These are phyloP conservation scores for Xestia sexstrigata DNA, from an alignment of 2,888 invertebrate genomes.

Conservation along the genomic window DNA sequence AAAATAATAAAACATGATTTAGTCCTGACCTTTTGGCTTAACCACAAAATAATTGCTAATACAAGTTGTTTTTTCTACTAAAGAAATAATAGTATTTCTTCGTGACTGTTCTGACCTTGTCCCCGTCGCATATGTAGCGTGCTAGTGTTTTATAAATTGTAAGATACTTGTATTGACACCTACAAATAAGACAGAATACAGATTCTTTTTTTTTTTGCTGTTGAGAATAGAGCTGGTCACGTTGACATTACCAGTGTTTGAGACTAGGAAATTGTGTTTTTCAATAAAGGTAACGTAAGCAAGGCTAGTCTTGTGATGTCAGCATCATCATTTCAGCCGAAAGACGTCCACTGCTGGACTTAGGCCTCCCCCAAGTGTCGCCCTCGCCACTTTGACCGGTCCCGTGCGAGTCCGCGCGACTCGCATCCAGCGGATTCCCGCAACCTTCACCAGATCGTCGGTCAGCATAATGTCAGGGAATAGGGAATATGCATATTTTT, in stretches of 20 bases:
- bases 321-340: too few relatives aligned
- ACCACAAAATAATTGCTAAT: slow-evolving; percentile 48
- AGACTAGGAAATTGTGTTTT: neutral
- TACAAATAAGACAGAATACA: slow-evolving; percentile 23
- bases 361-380: too few relatives aligned
- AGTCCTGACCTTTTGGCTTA: slow-evolving; percentile 50
- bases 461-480: too few relatives aligned
- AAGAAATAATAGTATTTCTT: slow-evolving; percentile 46
- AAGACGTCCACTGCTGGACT: too few relatives aligned
- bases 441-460: too few relatives aligned
- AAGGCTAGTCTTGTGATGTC: too few relatives aligned
- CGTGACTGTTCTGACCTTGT: slow-evolving; percentile 80
- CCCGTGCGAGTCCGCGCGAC: too few relatives aligned
- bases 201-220: slow-evolving; percentile 18
- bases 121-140: slow-evolving; percentile 68
- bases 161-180: slow-evolving; percentile 69
- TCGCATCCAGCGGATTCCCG: too few relatives aligned
- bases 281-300: too few relatives aligned
- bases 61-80: slow-evolving; percentile 52
- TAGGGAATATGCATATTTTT: too few relatives aligned
- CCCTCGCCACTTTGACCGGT: too few relatives aligned
- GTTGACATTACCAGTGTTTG: neutral
- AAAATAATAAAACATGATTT: slow-evolving; percentile 16
- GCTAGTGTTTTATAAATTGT: slow-evolving; percentile 70
- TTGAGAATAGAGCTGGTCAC: neutral